Base-by-base conservation (phyloP, 92 coral and sea anemone genomes). In the Plumapathes pennacea region DNA sequence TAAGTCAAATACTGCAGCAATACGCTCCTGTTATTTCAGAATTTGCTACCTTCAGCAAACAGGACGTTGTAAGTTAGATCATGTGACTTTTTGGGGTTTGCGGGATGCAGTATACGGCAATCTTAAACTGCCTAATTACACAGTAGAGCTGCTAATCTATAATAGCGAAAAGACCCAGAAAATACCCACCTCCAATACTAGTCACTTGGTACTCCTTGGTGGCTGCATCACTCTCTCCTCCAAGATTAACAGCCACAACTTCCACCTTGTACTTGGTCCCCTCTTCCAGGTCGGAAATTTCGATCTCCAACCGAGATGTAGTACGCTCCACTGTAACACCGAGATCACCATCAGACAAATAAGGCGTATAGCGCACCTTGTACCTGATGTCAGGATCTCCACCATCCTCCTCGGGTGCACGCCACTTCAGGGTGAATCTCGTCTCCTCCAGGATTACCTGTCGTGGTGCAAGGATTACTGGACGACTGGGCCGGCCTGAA, bases 401-500 rank as follows among this genome's bases (percentile, higher is more conserved):
- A 17, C 89, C 89, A 12, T 37, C 48, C 5, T 60, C 51, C 12
- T 75, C 63, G 4, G 89, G 89, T 9, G 47, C 73, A 18, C 27
- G 52, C 89, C 89, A 82, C 46, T 60, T 75, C 32, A 82, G 64
- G 4, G 72, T 74, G 54, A 82, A 75, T 12, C 43, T 64, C 9
- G 57, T 50, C 25, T 28, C 50, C 13, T 56, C 34, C 4, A 82
- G 64, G 3, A 44, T 3, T 4, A 10, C 24, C 36, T 44, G 33
- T 24, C 43, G 15, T 11, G 89, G 89, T 54, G 43, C 55, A 69
- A 63, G 75, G 8, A 82, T 76, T 33, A 75, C 57, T 11, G 89
- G 89, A 13, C 76, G 83, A 9, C 83, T 64, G 2, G 89, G 89
- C 3, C 38, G 57, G 34, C 89, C 89, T 82, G 38, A 4, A 41